Evolutionary conservation across 2,888 invertebrate genomes (phyloP).

Genomic region (Cinara cedri): DNA sequence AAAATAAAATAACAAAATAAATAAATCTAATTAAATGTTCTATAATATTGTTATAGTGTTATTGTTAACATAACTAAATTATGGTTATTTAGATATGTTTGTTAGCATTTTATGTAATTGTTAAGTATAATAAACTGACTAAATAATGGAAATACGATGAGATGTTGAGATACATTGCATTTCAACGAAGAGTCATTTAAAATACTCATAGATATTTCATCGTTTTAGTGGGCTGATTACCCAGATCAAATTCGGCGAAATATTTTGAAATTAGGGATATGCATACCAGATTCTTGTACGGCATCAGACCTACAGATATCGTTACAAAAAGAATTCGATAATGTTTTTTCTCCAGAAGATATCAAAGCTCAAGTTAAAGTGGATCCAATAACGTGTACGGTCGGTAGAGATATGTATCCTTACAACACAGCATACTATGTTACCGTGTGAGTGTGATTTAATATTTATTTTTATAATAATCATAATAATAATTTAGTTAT

Average conservation of each 20-base stretch:
- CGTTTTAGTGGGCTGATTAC: constrained; percentile 24
- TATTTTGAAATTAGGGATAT: constrained; percentile 58
- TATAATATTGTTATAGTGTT: too few relatives aligned
- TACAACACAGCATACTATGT: constrained; percentile 35
- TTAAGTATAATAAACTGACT: too few relatives aligned
- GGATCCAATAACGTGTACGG: constrained; percentile 32
- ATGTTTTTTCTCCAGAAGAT: constrained; percentile 27
- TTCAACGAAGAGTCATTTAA: too few relatives aligned
- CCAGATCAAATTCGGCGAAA: constrained; percentile 34
- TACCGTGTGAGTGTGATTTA: constrained; percentile 36
- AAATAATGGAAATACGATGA: too few relatives aligned
- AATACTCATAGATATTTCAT: neutral
- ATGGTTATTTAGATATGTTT: too few relatives aligned
- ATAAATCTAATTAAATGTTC: too few relatives aligned
- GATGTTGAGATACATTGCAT: too few relatives aligned
- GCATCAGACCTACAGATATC: constrained; percentile 58
- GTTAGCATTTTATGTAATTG: too few relatives aligned
- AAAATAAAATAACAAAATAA: too few relatives aligned
- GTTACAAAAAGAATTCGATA: constrained; percentile 59
- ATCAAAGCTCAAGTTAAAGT: constrained; percentile 38
- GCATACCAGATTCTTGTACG: constrained; percentile 59
- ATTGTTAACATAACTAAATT: too few relatives aligned
- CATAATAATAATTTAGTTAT: too few relatives aligned
- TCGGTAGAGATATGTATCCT: neutral
- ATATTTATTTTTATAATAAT: too few relatives aligned